Base-by-base conservation (phyloP, 1,140 invertebrate genomes). In the Hyles vespertilio region DNA sequence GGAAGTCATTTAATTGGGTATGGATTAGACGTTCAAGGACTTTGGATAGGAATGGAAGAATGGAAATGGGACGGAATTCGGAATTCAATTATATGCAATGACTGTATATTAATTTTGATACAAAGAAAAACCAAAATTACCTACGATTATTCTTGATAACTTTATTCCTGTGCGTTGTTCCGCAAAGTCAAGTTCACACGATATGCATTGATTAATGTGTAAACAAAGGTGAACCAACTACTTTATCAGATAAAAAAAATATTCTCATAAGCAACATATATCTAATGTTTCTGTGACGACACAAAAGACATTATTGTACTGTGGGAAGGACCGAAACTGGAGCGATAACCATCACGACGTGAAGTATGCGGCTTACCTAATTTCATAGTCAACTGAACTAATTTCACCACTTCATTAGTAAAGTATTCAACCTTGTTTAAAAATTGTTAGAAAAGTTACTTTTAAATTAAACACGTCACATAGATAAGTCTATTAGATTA, bases 161-260 rank as follows among this genome's bases (percentile, higher is more conserved):
- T 5, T 5, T 40, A 55, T 57, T 62, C 50, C 43, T 57, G 11
- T 56, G 32, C 40, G 22, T 47, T 52, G 50, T 56, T 60, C 11
- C 46, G 12, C 46, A 10, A 11, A 44, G 44, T 54, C 50, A 45
- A 46, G 36, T 56, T 57, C 51, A 58, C 40, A 56, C 2, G 22
- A 22, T 47, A n/a, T 45, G 36, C 36, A 1, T 0, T 40, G 8
- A 40, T 40, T 40, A 40, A 40, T 40, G 8, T 40, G 36, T 40
- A 40, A 8, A 40, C 36, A 40, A 40, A 40, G 36, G 36, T 40
- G 36, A 40, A 8, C 36, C 36, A 40, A 40, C 36, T 5, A 40
- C 36, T 5, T 40, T 5, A 8, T 40, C 36, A 40, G 36, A 40
- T 40, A 40, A 5, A 40, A 40, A 40, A 5, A 40, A 5, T 40